Evolutionary conservation across 2,113 vertebrate species (phyloP).

Genomic region (Xenopus tropicalis): DNA sequence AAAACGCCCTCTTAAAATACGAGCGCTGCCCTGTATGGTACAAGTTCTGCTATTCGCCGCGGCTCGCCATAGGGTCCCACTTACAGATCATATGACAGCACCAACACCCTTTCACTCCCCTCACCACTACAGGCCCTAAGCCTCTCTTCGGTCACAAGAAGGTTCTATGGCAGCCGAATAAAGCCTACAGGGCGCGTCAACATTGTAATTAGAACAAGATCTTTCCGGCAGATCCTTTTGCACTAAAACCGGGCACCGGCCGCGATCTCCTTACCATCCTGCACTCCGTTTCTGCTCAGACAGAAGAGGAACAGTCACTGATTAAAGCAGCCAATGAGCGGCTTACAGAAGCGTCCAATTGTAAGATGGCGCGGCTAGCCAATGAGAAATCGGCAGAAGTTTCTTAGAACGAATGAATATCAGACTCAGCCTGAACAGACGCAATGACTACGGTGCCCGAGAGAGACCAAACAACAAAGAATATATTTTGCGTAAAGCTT

Average conservation of each 20-base stretch:
- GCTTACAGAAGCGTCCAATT: neutral
- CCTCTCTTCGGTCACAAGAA: neutral
- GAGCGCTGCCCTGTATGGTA: too few relatives aligned
- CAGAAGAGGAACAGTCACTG: conserved; percentile 3
- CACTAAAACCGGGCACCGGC: neutral
- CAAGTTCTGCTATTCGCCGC: too few relatives aligned
- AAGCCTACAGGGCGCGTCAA: neutral
- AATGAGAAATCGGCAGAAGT: neutral
- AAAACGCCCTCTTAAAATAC: too few relatives aligned
- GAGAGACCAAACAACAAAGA: conserved; percentile 1
- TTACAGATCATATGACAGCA: conserved; percentile 34
- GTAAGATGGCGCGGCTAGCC: conserved; percentile 23
- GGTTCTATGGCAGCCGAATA: neutral
- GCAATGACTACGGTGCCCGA: conserved; percentile 3
- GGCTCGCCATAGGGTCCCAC: too few relatives aligned
- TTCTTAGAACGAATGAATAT: neutral
- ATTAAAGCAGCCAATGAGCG: conserved; percentile 4
- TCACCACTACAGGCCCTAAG: conserved; percentile 1
- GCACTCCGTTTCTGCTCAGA: conserved; percentile 22
- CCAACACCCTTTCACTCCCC: conserved; percentile 10
- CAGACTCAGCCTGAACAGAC: neutral
- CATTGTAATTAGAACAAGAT: too few relatives aligned
- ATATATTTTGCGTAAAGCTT: neutral
- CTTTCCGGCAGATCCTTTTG: too few relatives aligned
- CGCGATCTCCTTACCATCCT: conserved; percentile 30